phyloP scores from a whole-genome alignment of 30 jellyfish, hydroid and myxozoan genomes.

The Aurelia sp. region DNA sequence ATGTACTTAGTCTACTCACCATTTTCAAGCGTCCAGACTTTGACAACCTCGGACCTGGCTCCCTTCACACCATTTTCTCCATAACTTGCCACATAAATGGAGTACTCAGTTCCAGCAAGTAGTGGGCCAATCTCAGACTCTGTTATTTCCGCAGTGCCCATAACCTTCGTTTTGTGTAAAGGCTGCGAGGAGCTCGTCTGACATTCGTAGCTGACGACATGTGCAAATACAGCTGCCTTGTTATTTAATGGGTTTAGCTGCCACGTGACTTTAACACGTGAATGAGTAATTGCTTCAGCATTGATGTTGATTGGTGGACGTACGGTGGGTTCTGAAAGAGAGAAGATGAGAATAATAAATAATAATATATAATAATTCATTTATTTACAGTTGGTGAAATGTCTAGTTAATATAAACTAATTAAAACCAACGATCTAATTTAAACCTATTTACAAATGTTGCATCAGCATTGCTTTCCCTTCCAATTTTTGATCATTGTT shows the following conservation, averaged over 20 bases:
- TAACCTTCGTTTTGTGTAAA: no score
- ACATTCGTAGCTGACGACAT: conserved; percentile 31
- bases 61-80: conserved; percentile 7
- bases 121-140: neutral
- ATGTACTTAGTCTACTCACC: conserved; percentile 5
- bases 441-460: no score
- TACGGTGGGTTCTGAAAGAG: conserved; percentile 2
- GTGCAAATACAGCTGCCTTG: conserved; percentile 51
- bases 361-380: no score
- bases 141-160: neutral
- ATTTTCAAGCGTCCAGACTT: conserved; percentile 29
- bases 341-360: no score
- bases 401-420: no score
- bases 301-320: conserved; percentile 55
- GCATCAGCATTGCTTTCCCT: no score
- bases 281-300: conserved; percentile 36
- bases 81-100: conserved; percentile 20
- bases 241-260: conserved; percentile 55
- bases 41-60: conserved; percentile 9
- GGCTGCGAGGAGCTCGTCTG: conserved; percentile 5
- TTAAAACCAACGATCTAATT: no score
- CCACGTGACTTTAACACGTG: conserved; percentile 63
- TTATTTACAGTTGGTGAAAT: no score
- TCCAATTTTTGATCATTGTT: no score
- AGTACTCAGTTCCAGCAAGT: conserved; percentile 42